Evolutionary conservation across 1,140 invertebrate genomes (phyloP), one percentile per base, ranked within the genome.

Genomic region (Physella acuta): DNA sequence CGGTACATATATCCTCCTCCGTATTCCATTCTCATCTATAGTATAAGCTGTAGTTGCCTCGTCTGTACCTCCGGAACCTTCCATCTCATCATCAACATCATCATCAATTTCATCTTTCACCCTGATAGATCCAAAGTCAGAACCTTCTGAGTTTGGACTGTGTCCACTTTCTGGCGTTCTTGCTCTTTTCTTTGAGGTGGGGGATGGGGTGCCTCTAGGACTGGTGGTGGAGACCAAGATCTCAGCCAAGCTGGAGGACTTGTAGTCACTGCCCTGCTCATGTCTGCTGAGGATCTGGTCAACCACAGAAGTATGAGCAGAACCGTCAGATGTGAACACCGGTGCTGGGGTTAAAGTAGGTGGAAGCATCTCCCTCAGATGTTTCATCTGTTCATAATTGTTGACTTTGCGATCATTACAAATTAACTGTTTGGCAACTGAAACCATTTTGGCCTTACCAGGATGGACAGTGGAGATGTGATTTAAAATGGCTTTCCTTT

Each of bases 381-480:
- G 62, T 4, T 62, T 53, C 68, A 70, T 44, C 20, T 37, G 55
- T 24, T 58, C 24, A 65, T 73, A 77, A 30, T 71, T 71, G 67
- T 79, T 78, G 3, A 71, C 33, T 56, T 75, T 75, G 36, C 77
- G 72, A 33, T 78, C 78, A 49, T 75, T 69, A 60, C 78, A 80
- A 24, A 80, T 72, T 5, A 80, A 66, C 61, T 80, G 78, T 28
- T 75, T 75, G 31, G 76, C 76, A 11, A 80, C 78, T 39, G 73
- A 76, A 5, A 80, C 76, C 70, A 78, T 78, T 64, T 76, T 78
- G 16, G 77, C 72, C 71, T 80, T 80, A 14, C 78, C 78, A 11
- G 75, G 78, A 56, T 80, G 78, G 26, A 31, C 67, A 1, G 71
- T 17, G 31, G 74, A 61, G 14, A 80, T 78, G 39, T 80, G 78